Evolutionary conservation across 2,888 invertebrate species (phyloP), one percentile per base, ranked within the genome.

Genomic region (Drosophila helvetica): DNA sequence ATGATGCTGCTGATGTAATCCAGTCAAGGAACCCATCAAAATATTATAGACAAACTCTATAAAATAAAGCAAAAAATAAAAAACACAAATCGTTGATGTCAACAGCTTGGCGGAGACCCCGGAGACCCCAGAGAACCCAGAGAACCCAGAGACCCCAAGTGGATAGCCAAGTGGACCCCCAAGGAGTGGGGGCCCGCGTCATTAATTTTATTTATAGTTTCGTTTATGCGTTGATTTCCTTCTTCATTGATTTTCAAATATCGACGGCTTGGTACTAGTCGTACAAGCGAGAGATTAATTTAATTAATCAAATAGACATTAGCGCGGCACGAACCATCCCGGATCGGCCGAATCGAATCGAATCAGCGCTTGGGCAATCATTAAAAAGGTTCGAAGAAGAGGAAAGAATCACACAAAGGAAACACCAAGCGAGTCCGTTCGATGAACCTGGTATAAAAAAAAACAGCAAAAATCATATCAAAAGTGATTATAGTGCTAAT

Each of bases 251-350:
- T 82, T 71, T 66, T 50, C 74, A 75, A 57, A 7, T 8, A n/a
- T 7, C n/a, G 73, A 60, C 60, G 59, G 53, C 57, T 30, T 10
- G 30, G 22, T 10, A 53, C 33, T 12, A 15, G 15, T 48, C 38
- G n/a, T 47, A 57, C 57, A 75, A 38, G 22, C 57, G 67, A 69
- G 77, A 73, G 83, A 88, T 86, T 86, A 83, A 88, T 88, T 83
- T 75, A 88, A 88, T 83, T 83, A 88, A 83, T 88, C 75, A 88
- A 86, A 83, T 74, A 69, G 72, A 81, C 86, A 82, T 82, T 87
- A 82, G 72, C 69, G 72, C 69, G 69, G 77, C 81, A 78, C 82
- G 79, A 74, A 57, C 66, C 57, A 72, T 55, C 54, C 61, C 69
- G 62, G 63, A 72, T 38, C 27, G 18, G 10, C 17, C 55, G 27